Evolutionary conservation across 2,113 vertebrate genomes (phyloP), one percentile per base, ranked within the genome.

Genomic region (Cheilinus undulatus): DNA sequence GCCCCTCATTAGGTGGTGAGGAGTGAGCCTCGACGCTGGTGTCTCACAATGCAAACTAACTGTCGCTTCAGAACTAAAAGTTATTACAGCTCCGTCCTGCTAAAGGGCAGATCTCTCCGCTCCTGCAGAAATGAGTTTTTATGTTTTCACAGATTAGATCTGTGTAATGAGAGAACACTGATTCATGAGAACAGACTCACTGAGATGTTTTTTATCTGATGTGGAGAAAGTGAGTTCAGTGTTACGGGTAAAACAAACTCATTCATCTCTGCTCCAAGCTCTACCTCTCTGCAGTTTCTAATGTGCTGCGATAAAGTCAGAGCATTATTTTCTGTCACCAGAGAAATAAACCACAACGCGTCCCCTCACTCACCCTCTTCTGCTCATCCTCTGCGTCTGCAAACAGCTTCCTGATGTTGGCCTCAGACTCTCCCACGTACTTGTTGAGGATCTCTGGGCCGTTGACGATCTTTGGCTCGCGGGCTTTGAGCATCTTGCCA

Each of bases 361-460:
- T 34, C 40, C 19, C 20, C 3, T 3, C 13, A 8, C 91, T 93
- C 83, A 99, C 97, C 95, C 96, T 94, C 78, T 95, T 97, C 86
- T 99, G 97, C 34, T 99, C 97, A 0, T 99, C 97, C 80, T 99
- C 97, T 2, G 97, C 97, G 63, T 98, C 97, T 60, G 97, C 97
- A 57, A 99, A 99, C 79, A 99, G 96, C 85, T 99, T 99, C 62
- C 97, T 93, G 89, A 99, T 94, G 93, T 99, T 99, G 48, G 97
- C 97, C 86, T 99, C 97, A 0, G 97, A 99, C 86, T 99, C 97
- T 0, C 97, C 97, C 20, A 99, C 97, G 0, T 98, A 99, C 53
- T 99, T 99, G 87, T 99, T 99, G 81, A 99, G 96, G 69, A 99
- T 96, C 85, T 99, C 97, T 0, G 97, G 97, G 8, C 97, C 97